Base-by-base conservation (phyloP, 2,797 vertebrate genomes). In the Pangasius djambal region DNA sequence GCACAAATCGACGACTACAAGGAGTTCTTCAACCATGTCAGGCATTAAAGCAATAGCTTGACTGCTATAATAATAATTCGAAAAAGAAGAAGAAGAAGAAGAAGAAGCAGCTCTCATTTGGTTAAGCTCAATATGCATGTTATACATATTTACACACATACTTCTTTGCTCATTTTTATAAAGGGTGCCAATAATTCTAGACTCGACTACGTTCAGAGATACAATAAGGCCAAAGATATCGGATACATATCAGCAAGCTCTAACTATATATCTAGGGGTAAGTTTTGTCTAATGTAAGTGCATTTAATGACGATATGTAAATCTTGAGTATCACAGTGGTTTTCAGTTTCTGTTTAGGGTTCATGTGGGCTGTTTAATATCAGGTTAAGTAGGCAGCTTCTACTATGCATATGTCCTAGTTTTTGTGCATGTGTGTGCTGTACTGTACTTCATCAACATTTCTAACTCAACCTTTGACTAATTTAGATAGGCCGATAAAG, bases 341-440 rank as follows among this genome's bases (percentile, higher is more conserved):
- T 92, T 93, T 90, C 72, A 92, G 89, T 89, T 88, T 90, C 15
- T 86, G 69, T 88, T 93, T 88, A 94, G n/a, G 88, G 90, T 93
- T 92, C 89, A 87, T 89, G 78, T 92, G 89, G 85, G 89, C 89
- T 3, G 89, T 93, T 40, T 70, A 89, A 91, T 85, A 40, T 79
- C 70, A 81, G 91, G 40, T 89, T 85, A 93, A 93, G 92, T 93
- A 93, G 94, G 94, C 94, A 95, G 95, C 94, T 95, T 91, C 91
- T 93, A 90, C 84, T 65, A 63, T 83, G 87, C 34, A 82, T 81
- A 88, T 88, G 83, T 61, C 57, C 89, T 91, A 72, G 91, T 34
- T 90, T 85, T 88, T 83, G 87, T 87, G 63, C 85, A 88, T 91
- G 86, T 85, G 22, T 74, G 50, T 69, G 79, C 34, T 48, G 37